These are phyloP conservation scores for Micromys minutus DNA, from an alignment of 2,113 vertebrate species.

Conservation along the genomic window DNA sequence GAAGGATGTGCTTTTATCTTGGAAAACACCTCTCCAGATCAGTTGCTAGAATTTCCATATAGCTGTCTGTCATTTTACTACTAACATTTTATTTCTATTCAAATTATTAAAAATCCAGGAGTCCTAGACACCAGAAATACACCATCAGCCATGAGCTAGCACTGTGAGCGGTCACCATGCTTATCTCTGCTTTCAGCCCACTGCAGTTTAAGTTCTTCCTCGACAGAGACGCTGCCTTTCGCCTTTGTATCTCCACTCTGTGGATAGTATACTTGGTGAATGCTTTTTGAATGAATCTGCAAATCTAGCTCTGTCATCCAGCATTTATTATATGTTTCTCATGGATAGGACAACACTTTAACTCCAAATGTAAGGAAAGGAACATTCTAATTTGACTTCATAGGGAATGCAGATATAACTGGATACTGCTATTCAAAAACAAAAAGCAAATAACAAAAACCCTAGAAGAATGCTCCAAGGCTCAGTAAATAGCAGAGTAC, in stretches of 20 bases:
- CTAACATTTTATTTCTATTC: conserved; percentile 23
- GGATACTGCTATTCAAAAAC: conserved; percentile 4
- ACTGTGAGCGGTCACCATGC: not conserved
- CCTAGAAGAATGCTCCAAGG: not conserved
- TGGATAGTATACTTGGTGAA: not conserved
- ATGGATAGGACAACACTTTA: conserved; percentile 1
- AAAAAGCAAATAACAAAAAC: no score
- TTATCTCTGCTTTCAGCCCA: not conserved
- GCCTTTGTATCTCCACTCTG: not conserved
- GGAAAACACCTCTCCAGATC: not conserved
- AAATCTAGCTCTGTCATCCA: not conserved
- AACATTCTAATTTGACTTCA: conserved; percentile 1
- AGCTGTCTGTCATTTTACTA: not conserved
- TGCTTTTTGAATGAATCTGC: not conserved
- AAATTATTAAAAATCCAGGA: conserved; percentile 2
- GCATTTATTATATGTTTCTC: conserved; percentile 13
- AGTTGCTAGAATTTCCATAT: not conserved
- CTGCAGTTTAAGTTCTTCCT: not conserved
- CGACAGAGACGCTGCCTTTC: not conserved
- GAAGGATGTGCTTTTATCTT: no score
- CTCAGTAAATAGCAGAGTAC: not conserved
- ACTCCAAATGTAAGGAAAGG: conserved; percentile 29
- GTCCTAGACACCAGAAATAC: not conserved
- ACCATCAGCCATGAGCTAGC: accelerated
- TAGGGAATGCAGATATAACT: not conserved